A percentile compares a stretch with the other conserved stretches of the same genome.
Conservation (phyloP, 2,113 vertebrate genomes). For the Sinocyclocheilus maitianheensis region DNA sequence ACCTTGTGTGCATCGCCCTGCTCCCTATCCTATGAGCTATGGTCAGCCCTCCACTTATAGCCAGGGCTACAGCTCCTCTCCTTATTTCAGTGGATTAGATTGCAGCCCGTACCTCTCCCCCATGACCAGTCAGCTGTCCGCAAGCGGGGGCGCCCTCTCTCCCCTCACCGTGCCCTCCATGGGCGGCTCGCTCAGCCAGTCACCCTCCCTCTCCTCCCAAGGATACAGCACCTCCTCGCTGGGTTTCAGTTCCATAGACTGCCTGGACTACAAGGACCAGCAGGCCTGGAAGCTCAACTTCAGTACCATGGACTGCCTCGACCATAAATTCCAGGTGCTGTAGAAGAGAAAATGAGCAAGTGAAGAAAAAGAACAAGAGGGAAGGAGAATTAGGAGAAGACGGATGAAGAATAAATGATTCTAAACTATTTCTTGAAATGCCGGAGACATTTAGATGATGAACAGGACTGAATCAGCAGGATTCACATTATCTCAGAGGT, state of each 20-base stretch:
- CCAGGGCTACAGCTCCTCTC: conserved; percentile 80
- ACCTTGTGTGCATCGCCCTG: conserved; percentile 79
- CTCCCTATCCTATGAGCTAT: conserved; percentile 81
- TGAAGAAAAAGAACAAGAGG: neutral
- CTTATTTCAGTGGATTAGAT: conserved; percentile 84
- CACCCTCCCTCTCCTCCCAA: conserved; percentile 80
- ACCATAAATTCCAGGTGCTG: conserved; percentile 89
- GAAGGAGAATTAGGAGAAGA: neutral
- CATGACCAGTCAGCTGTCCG: conserved; percentile 82
- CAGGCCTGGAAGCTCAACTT: conserved; percentile 86
- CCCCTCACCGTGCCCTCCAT: conserved; percentile 80
- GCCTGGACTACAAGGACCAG: conserved; percentile 88
- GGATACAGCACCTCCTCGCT: conserved; percentile 80
- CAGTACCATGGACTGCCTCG: conserved; percentile 83
- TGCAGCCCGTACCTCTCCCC: conserved; percentile 85
- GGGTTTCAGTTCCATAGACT: conserved; percentile 82
- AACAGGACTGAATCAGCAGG: conserved; percentile 19
- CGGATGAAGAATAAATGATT: neutral
- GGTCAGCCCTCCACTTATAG: conserved; percentile 75
- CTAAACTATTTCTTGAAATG: conserved; percentile 26
- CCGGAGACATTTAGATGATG: conserved; percentile 28
- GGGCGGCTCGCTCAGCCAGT: conserved; percentile 82
- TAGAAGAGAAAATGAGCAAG: conserved; percentile 55
- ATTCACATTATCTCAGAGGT: conserved; percentile 1
- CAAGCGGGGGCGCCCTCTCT: conserved; percentile 78